Percentiles rank a stretch among this genome's conserved stretches.
Conservation (phyloP, 2,888 invertebrate species). For the Cheilosia grossa region DNA sequence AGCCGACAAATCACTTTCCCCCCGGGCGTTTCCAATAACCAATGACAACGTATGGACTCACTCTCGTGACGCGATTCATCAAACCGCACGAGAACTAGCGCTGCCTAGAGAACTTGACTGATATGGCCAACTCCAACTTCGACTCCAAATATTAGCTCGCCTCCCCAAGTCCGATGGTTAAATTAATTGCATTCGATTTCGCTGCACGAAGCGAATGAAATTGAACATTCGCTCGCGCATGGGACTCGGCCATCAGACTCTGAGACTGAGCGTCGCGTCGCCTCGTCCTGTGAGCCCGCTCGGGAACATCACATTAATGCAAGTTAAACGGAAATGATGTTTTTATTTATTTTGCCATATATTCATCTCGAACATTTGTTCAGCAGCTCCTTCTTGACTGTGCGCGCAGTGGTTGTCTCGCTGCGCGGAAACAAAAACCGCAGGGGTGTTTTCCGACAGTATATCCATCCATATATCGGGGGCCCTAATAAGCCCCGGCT, state of each 20-base stretch:
- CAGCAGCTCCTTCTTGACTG: conserved; percentile 74
- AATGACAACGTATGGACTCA: conserved; percentile 61
- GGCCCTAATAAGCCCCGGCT: conserved; percentile 68
- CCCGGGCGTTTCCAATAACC: conserved; percentile 62
- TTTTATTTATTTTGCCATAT: conserved; percentile 75
- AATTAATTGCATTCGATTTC: conserved; percentile 75
- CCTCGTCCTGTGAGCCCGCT: background rate
- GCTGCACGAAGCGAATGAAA: conserved; percentile 56
- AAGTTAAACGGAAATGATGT: conserved; percentile 75
- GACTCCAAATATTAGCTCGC: conserved; percentile 53
- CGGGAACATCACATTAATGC: conserved; percentile 72
- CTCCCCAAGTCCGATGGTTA: conserved; percentile 39
- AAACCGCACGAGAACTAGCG: conserved; percentile 61
- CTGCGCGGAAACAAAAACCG: conserved; percentile 75
- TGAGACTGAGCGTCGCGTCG: conserved; percentile 10
- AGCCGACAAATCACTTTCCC: conserved; percentile 49
- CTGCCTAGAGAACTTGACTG: conserved; percentile 59
- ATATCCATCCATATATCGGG: conserved; percentile 63
- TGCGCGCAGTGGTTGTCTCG: conserved; percentile 74
- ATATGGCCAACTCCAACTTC: conserved; percentile 61
- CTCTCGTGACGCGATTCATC: conserved; percentile 72
- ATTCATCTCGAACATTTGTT: conserved; percentile 73
- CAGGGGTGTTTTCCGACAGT: conserved; percentile 75
- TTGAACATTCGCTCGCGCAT: conserved; percentile 19
- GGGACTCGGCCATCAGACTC: background rate